A percentile compares a stretch with the other conserved stretches of the same genome.
Evolutionary conservation across 2,888 invertebrate genomes (phyloP).

Genomic region (Bembecia ichneumoniformis): DNA sequence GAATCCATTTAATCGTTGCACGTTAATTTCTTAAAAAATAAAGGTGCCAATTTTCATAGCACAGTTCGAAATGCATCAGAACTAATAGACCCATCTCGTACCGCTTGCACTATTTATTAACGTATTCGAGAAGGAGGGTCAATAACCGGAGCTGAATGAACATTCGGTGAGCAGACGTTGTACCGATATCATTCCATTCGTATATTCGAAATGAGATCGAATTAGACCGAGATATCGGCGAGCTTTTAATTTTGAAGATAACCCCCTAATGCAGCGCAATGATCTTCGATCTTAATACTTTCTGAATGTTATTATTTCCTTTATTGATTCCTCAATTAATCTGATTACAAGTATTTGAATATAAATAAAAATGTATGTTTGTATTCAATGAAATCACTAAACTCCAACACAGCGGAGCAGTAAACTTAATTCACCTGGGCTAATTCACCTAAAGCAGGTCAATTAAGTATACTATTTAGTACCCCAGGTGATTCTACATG

Average conservation of each 20-base stretch:
- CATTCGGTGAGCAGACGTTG: slow-evolving; percentile 19
- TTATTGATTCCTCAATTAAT: neutral
- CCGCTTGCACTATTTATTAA: slow-evolving; percentile 60
- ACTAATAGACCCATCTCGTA: slow-evolving; percentile 47
- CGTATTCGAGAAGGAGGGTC: slow-evolving; percentile 36
- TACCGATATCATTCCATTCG: slow-evolving; percentile 27
- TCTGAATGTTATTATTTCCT: slow-evolving; percentile 3
- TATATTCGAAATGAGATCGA: slow-evolving; percentile 50
- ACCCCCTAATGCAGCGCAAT: slow-evolving; percentile 49
- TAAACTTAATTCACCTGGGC: no score
- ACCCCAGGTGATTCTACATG: no score
- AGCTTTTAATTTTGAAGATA: slow-evolving; percentile 60
- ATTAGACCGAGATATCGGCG: slow-evolving; percentile 49
- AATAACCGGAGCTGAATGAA: slow-evolving; percentile 50
- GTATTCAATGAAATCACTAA: no score
- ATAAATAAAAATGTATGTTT: no score
- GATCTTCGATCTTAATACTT: slow-evolving; percentile 31
- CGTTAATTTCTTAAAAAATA: slow-evolving; percentile 3
- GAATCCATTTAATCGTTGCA: slow-evolving; percentile 4
- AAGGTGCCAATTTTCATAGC: slow-evolving; percentile 4
- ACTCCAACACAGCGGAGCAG: no score
- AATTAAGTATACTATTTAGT: no score
- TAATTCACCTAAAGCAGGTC: no score
- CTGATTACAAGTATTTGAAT: no score
- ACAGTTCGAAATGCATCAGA: slow-evolving; percentile 17